phyloP scores from a whole-genome alignment of 2,888 invertebrate genomes.

The Sialis fuliginosa region DNA sequence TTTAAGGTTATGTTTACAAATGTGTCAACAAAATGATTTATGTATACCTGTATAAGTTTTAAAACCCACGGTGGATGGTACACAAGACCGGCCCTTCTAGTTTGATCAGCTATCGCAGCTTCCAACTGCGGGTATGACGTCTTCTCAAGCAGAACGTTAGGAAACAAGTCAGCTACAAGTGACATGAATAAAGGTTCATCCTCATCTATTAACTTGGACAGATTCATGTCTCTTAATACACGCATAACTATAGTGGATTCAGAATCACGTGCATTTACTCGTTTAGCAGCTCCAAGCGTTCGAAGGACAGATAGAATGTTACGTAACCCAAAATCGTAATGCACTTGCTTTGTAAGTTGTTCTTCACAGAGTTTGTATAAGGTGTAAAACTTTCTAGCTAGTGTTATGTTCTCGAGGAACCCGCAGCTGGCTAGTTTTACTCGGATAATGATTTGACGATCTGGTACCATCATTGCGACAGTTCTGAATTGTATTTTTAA shows the following conservation, averaged over 20 bases:
- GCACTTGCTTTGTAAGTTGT: slow-evolving; percentile 93
- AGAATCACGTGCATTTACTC: slow-evolving; percentile 78
- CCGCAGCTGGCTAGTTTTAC: slow-evolving; percentile 94
- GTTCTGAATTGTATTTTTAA: slow-evolving; percentile 94
- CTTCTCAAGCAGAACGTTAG: slow-evolving; percentile 85
- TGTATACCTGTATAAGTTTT: slow-evolving; percentile 69
- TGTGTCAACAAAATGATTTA: background rate
- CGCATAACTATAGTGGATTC: slow-evolving; percentile 95
- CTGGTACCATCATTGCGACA: slow-evolving; percentile 98
- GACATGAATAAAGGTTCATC: slow-evolving; percentile 97
- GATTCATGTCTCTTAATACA: slow-evolving; percentile 92
- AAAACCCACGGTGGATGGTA: slow-evolving; percentile 91
- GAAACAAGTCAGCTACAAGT: slow-evolving; percentile 86
- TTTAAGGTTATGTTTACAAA: background rate
- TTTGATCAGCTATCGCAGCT: slow-evolving; percentile 69
- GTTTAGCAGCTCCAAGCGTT: slow-evolving; percentile 81
- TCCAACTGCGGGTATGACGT: slow-evolving; percentile 80
- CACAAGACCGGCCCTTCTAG: slow-evolving; percentile 61
- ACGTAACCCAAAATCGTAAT: slow-evolving; percentile 90
- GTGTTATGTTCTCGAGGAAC: slow-evolving; percentile 84
- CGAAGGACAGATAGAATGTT: slow-evolving; percentile 89
- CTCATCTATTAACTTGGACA: slow-evolving; percentile 92
- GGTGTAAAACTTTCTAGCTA: slow-evolving; percentile 91
- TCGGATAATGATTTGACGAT: slow-evolving; percentile 89
- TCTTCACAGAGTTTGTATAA: slow-evolving; percentile 94